Base-by-base conservation (phyloP, 2,888 invertebrate species). In the Leucophora obtusa region DNA sequence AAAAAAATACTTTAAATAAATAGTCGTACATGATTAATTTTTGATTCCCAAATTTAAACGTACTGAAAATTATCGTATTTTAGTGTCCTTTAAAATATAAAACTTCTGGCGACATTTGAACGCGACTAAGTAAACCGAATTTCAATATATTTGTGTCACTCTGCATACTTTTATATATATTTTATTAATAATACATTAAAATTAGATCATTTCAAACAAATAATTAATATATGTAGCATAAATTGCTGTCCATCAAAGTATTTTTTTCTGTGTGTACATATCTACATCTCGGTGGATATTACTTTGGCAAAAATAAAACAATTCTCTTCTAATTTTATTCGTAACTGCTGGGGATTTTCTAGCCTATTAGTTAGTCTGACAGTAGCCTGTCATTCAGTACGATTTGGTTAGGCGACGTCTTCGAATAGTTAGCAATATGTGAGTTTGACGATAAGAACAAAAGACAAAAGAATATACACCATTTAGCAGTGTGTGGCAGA, bases 371-470 rank as follows among this genome's bases (percentile, higher is more conserved):
- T 60, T 76, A 17, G 72, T 72, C 72, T 79, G 72, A 66, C 72
- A 76, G 75, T 76, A 73, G 82, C 69, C 72, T 79, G 74, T 74
- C 81, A 77, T 77, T 81, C 65, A 81, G 81, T 81, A 81, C 62
- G 56, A 62, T 51, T 74, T 70, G 70, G 77, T 62, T 70, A 81
- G 81, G 77, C 81, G 77, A 81, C 81, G 73, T 81, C 73, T 81
- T 73, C 73, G 54, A 73, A 60, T 77, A 73, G 38, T 53, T 63
- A 63, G 66, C 53, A 50, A 62, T 18, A 77, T 66, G 81, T 81
- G 81, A 81, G 77, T 81, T 73, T 70, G 66, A 58, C 60, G 73
- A 50, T 33, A 35, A 50, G 33, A 43, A 17, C 38, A 56, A 63
- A 74, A 77, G 51, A 54, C 59, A 62, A 81, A 69, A 59, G 59